Percentiles rank a stretch among this genome's conserved stretches.
Evolutionary conservation across 2,797 vertebrate genomes (phyloP).

Genomic region (Sebastes reedi): DNA sequence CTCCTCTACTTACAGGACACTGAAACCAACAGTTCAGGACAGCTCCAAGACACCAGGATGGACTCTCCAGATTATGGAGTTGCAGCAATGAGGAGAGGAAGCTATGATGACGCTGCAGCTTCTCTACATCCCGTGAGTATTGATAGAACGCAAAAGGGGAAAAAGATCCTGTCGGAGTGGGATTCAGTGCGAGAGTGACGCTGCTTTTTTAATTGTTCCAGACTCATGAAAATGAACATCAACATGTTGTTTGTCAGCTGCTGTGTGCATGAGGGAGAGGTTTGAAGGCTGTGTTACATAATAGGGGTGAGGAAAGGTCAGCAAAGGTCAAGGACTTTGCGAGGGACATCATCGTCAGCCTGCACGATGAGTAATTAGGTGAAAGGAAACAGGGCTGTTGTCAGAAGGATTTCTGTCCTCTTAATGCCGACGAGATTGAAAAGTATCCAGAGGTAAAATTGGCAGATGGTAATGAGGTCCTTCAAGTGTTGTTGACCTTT

Average conservation of each 20-base stretch:
- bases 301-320: not conserved
- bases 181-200: not conserved
- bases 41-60: conserved; percentile 39
- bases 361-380: not conserved
- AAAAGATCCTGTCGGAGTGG: not conserved
- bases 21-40: not conserved
- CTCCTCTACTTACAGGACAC: not conserved
- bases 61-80: conserved; percentile 25
- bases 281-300: not conserved
- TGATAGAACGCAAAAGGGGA: not conserved
- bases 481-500: not conserved
- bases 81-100: conserved; percentile 74
- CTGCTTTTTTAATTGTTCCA: not conserved
- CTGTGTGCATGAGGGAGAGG: not conserved
- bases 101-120: conserved; percentile 73
- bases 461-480: not conserved
- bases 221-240: not conserved
- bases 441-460: no score
- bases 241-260: not conserved
- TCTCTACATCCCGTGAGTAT: conserved; percentile 80
- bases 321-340: no score
- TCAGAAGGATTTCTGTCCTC: not conserved
- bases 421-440: not conserved
- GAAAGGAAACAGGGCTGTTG: not conserved
- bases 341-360: no score